phyloP scores from a whole-genome alignment of 2,113 vertebrate genomes.

The Merops nubicus region DNA sequence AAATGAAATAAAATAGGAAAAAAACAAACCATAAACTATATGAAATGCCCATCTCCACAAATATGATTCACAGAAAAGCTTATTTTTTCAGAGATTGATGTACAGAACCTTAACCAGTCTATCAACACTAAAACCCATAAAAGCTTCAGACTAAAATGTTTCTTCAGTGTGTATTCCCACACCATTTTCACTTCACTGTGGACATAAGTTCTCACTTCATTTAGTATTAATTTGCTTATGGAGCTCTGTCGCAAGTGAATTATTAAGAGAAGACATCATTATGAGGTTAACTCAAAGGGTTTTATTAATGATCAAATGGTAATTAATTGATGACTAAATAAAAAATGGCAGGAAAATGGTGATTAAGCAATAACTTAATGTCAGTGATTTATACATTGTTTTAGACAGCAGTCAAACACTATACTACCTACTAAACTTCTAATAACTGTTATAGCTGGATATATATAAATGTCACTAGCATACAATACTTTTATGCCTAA shows the following conservation, averaged over 20 bases:
- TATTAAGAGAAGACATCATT: not conserved
- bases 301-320: not conserved
- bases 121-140: not conserved
- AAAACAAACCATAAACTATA: too few species aligned
- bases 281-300: not conserved
- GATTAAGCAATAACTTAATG: too few species aligned
- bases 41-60: not conserved
- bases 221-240: not conserved
- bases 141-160: not conserved
- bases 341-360: not conserved
- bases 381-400: not conserved
- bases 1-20: not conserved
- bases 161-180: not conserved
- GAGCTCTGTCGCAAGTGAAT: not conserved
- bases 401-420: too few species aligned
- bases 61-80: not conserved
- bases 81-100: not conserved
- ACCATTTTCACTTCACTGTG: rapidly evolving
- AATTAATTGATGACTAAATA: not conserved
- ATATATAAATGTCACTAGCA: not conserved
- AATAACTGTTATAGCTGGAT: not conserved
- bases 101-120: not conserved
- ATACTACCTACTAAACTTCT: not conserved
- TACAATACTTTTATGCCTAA: not conserved
- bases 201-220: not conserved